Conservation (phyloP, 2,113 vertebrate species). For the Ascaphus truei region DNA sequence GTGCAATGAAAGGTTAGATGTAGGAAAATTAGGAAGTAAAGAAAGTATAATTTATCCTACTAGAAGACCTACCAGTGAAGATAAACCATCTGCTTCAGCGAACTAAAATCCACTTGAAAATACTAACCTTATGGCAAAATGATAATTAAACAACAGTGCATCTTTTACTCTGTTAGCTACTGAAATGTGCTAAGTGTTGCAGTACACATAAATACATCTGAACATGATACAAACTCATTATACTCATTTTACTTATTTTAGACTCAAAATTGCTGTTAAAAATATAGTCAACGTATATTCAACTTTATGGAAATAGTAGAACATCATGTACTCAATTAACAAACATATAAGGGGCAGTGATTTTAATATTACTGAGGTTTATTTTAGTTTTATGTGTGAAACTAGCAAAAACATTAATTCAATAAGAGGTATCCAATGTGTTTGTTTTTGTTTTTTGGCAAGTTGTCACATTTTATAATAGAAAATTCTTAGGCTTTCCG, state of each 20-base stretch:
- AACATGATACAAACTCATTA: slow-evolving; percentile 31
- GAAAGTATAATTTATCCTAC: slow-evolving; percentile 72
- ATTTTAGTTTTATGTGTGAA: too few species aligned
- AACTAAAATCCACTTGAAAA: slow-evolving; percentile 70
- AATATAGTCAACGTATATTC: not conserved
- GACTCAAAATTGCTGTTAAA: slow-evolving; percentile 22
- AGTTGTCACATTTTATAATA: too few species aligned
- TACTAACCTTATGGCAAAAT: slow-evolving; percentile 63
- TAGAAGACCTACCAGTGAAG: slow-evolving; percentile 62
- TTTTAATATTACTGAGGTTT: too few species aligned
- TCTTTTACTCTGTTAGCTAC: slow-evolving; percentile 42
- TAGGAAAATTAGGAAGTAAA: slow-evolving; percentile 49
- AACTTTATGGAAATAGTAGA: not conserved
- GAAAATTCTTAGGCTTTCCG: too few species aligned
- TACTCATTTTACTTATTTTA: slow-evolving; percentile 7
- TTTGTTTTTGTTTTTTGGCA: too few species aligned
- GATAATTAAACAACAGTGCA: slow-evolving; percentile 55
- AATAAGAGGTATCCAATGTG: too few species aligned
- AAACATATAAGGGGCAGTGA: too few species aligned
- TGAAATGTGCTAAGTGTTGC: slow-evolving; percentile 26
- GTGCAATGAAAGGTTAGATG: slow-evolving; percentile 58
- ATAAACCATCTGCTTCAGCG: slow-evolving; percentile 75
- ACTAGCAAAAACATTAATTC: too few species aligned
- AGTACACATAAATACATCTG: slow-evolving; percentile 15
- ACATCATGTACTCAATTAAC: too few species aligned